A percentile compares a stretch with the other conserved stretches of the same genome.
Conservation (phyloP, 2,888 invertebrate species). For the Pecten maximus region DNA sequence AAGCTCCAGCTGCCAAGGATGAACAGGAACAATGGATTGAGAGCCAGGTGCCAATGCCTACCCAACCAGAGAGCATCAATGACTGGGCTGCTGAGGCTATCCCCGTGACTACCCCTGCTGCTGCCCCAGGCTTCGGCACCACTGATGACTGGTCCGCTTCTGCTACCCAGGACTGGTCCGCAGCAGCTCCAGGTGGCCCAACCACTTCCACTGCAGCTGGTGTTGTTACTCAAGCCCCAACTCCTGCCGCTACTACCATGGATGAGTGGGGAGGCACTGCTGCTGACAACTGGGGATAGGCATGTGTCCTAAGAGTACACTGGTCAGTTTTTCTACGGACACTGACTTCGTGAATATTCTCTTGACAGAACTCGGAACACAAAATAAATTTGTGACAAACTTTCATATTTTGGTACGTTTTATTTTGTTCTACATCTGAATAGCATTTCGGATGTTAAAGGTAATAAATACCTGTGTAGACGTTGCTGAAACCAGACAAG, state of each 20-base stretch:
- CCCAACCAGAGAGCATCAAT: conserved; percentile 67
- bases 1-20: conserved; percentile 72
- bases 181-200: conserved; percentile 59
- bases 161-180: conserved; percentile 72
- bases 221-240: conserved; percentile 43
- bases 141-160: conserved; percentile 70
- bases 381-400: not conserved
- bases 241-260: conserved; percentile 56
- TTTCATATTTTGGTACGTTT: too few relatives aligned
- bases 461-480: too few relatives aligned
- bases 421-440: too few relatives aligned
- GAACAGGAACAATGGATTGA: conserved; percentile 71
- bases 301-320: not conserved
- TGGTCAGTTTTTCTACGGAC: not conserved
- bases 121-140: conserved; percentile 60
- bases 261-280: conserved; percentile 74
- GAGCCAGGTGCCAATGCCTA: conserved; percentile 58
- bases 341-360: not conserved
- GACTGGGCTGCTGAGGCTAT: conserved; percentile 79
- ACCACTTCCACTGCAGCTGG: conserved; percentile 55
- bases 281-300: conserved; percentile 72
- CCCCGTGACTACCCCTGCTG: conserved; percentile 64
- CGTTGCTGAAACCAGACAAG: too few relatives aligned
- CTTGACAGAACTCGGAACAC: not conserved
- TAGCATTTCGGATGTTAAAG: too few relatives aligned